These are phyloP conservation scores for Lasioglossum marginatum DNA, from an alignment of 2,888 invertebrate genomes.

Conservation along the genomic window DNA sequence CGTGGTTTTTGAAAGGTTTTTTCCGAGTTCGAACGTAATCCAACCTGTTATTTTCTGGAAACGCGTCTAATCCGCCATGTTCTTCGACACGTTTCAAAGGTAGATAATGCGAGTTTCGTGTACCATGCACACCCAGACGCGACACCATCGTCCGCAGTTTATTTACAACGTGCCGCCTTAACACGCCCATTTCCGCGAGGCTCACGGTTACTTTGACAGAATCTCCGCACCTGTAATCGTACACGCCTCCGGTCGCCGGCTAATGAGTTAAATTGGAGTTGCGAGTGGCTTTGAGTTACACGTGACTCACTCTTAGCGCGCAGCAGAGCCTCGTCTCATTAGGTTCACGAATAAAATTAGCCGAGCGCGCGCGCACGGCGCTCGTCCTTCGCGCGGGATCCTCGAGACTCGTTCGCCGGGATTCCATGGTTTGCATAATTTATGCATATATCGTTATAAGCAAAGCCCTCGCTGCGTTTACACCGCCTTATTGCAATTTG, in stretches of 20 bases:
- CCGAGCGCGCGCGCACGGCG: not conserved
- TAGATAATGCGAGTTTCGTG: not conserved
- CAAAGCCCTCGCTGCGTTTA: conserved; percentile 23
- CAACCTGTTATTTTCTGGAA: no score
- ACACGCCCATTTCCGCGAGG: conserved; percentile 8
- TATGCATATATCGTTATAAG: conserved; percentile 25
- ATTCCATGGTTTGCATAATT: conserved; percentile 41
- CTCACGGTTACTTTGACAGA: conserved; percentile 15
- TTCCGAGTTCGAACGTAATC: accelerated
- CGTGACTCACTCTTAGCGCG: conserved; percentile 35
- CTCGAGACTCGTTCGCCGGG: conserved; percentile 13
- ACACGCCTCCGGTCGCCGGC: conserved; percentile 27
- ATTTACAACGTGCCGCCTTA: not conserved
- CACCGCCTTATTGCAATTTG: not conserved
- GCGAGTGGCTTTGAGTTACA: conserved; percentile 40
- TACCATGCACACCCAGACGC: not conserved
- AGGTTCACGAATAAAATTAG: conserved; percentile 55
- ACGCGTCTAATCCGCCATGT: no score
- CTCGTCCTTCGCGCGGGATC: conserved; percentile 26
- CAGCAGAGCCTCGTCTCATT: conserved; percentile 42
- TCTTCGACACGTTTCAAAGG: not conserved
- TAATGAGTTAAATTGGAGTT: conserved; percentile 57
- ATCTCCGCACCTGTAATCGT: conserved; percentile 28
- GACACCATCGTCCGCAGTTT: not conserved
- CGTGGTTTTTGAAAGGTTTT: no score